phyloP scores from a whole-genome alignment of 2,113 vertebrate species.

The Daboia siamensis region DNA sequence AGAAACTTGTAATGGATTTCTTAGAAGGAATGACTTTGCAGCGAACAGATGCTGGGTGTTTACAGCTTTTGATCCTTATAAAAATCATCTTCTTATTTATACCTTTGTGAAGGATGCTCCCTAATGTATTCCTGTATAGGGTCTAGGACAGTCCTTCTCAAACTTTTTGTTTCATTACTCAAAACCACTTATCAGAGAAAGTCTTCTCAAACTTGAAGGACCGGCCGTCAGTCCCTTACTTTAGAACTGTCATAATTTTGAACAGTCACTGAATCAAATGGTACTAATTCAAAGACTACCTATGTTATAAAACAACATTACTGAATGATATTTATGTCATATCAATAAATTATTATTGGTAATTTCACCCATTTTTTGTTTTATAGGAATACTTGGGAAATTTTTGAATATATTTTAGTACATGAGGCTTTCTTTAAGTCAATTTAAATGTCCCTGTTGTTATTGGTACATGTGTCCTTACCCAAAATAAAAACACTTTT shows the following conservation, averaged over 20 bases:
- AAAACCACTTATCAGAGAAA: too few relatives aligned
- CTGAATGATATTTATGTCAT: background rate
- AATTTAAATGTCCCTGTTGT: background rate
- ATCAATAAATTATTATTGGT: background rate
- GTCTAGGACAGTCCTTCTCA: background rate
- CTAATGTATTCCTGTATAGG: background rate
- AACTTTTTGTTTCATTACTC: too few relatives aligned
- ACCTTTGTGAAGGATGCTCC: background rate
- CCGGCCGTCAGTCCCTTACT: too few relatives aligned
- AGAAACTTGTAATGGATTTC: background rate
- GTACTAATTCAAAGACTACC: background rate
- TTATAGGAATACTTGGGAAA: background rate
- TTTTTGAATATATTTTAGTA: background rate
- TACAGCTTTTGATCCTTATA: background rate
- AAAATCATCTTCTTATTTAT: conserved; percentile 3
- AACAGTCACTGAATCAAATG: background rate
- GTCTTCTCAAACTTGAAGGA: too few relatives aligned
- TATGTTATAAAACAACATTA: background rate
- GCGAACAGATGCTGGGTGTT: conserved; percentile 3
- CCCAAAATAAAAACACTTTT: background rate
- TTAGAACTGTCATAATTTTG: background rate
- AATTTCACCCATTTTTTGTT: background rate
- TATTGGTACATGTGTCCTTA: background rate
- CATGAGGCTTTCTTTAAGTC: background rate
- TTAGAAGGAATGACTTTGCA: background rate